Evolutionary conservation across 2,113 vertebrate genomes (phyloP).

Genomic region (Notarius quadriscutis): DNA sequence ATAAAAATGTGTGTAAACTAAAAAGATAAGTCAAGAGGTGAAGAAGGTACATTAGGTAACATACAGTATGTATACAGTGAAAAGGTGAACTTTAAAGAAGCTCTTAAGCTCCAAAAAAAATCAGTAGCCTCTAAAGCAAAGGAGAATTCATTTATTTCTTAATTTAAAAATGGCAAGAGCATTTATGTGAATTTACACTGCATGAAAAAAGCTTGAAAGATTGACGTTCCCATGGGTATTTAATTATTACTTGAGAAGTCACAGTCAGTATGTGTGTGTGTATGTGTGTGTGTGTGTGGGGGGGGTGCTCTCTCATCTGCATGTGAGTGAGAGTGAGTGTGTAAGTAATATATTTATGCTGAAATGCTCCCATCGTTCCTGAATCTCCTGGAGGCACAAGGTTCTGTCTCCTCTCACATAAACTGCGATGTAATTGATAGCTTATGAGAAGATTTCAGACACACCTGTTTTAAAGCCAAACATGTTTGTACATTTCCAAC

Average conservation of each 20-base stretch:
- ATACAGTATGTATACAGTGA: too few relatives aligned
- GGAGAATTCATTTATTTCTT: not conserved
- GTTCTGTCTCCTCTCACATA: constrained; percentile 6
- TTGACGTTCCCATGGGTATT: not conserved
- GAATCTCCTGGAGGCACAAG: not conserved
- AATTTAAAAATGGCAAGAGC: not conserved
- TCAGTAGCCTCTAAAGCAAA: not conserved
- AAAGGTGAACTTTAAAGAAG: too few relatives aligned
- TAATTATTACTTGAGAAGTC: not conserved
- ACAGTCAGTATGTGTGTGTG: not conserved
- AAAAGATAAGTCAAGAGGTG: too few relatives aligned
- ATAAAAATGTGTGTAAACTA: too few relatives aligned
- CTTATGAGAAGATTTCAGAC: constrained; percentile 18
- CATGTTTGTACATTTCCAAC: constrained; percentile 25
- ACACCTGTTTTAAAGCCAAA: constrained; percentile 18
- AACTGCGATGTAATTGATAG: not conserved
- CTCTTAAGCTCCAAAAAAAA: too few relatives aligned
- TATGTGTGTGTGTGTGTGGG: not conserved
- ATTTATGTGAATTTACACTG: too few relatives aligned
- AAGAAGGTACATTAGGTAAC: too few relatives aligned
- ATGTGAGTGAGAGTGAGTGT: constrained; percentile 5
- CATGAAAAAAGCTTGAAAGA: not conserved
- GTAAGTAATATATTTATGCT: not conserved
- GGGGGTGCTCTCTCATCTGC: not conserved
- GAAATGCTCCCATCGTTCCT: not conserved